Percentiles rank a stretch among this genome's conserved stretches.
Evolutionary conservation across 2,797 vertebrate genomes (phyloP).

Genomic region (Karalla daura): DNA sequence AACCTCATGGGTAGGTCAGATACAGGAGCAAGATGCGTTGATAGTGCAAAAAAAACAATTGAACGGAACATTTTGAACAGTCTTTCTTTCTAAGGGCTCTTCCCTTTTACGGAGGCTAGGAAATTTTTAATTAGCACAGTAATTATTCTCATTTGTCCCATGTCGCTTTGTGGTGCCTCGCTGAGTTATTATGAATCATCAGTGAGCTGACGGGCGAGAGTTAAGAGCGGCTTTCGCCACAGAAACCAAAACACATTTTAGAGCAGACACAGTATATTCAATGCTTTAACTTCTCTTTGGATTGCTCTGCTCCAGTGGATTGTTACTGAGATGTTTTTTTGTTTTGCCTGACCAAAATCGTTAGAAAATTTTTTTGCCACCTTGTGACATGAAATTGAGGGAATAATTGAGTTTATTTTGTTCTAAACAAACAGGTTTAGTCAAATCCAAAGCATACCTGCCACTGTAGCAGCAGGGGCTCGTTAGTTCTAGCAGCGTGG

Average conservation of each 20-base stretch:
- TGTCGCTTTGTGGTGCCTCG: slow-evolving; percentile 39
- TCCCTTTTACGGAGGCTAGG: slow-evolving; percentile 23
- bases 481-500: too few species aligned
- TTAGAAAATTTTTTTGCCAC: too few species aligned
- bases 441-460: too few species aligned
- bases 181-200: slow-evolving; percentile 53
- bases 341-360: too few species aligned
- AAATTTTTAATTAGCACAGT: slow-evolving; percentile 60
- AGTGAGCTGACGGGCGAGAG: slow-evolving; percentile 40
- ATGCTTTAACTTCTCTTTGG: background rate
- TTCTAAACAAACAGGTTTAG: too few species aligned
- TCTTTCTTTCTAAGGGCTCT: slow-evolving; percentile 12
- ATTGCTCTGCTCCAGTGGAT: too few species aligned
- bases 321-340: too few species aligned
- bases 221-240: slow-evolving; percentile 40
- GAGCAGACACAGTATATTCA: slow-evolving; percentile 12
- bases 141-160: slow-evolving; percentile 61
- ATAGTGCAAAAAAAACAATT: background rate
- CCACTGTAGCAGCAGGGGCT: too few species aligned
- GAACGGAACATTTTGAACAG: slow-evolving; percentile 15
- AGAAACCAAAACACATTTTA: slow-evolving; percentile 52
- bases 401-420: too few species aligned
- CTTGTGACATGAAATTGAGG: too few species aligned
- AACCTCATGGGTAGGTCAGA: slow-evolving; percentile 34
- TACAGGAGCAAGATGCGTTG: slow-evolving; percentile 38